These are phyloP conservation scores for Labeo calbasu DNA, from an alignment of 2,797 vertebrate species.

Conservation along the genomic window DNA sequence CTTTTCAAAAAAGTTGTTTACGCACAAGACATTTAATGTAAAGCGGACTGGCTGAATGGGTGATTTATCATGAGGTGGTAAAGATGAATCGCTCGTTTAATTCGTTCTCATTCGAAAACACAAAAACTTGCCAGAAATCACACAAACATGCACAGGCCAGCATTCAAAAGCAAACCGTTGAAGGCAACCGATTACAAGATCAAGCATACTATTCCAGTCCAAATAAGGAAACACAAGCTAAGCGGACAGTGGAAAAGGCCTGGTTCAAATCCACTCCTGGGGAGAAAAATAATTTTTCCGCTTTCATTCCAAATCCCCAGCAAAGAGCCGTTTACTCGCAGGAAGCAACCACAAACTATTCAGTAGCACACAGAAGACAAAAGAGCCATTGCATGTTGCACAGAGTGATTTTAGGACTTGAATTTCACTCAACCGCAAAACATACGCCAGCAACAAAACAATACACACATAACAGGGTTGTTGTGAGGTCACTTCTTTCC, in stretches of 20 bases:
- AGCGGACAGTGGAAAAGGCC: constrained; percentile 42
- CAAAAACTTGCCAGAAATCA: constrained; percentile 39
- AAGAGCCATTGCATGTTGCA: neutral
- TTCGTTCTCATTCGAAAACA: neutral
- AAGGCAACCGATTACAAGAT: constrained; percentile 36
- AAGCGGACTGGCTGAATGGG: neutral
- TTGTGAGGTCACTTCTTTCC: constrained; percentile 35
- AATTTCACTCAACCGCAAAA: constrained; percentile 14
- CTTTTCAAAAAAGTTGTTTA: neutral
- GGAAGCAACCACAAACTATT: constrained; percentile 5
- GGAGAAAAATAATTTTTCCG: constrained; percentile 13
- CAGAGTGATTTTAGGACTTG: constrained; percentile 25
- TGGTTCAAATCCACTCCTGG: constrained; percentile 37
- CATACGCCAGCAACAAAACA: constrained; percentile 2
- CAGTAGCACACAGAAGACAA: constrained; percentile 28
- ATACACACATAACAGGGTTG: constrained; percentile 28
- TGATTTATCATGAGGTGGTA: neutral
- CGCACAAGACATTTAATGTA: neutral
- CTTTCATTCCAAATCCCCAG: constrained; percentile 39
- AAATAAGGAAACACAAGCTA: constrained; percentile 50
- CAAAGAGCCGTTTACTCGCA: constrained; percentile 17
- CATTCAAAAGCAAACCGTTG: constrained; percentile 19
- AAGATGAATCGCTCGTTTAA: constrained; percentile 3
- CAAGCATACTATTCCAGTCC: constrained; percentile 44
- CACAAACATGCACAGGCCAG: constrained; percentile 26